Conservation (phyloP, 2,113 vertebrate genomes). For the Pipra filicauda region DNA sequence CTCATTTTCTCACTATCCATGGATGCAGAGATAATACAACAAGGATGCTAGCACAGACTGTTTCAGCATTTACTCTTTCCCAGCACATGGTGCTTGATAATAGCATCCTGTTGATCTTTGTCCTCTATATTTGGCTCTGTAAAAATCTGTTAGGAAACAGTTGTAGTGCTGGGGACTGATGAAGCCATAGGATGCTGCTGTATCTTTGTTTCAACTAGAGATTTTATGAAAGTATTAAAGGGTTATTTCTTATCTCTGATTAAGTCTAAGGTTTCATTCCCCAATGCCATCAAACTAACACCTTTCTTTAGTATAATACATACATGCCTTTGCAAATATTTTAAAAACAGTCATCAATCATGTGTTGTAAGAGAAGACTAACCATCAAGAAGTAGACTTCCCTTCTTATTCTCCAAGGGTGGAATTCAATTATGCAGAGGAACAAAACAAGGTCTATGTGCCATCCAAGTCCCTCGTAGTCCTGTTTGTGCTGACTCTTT, state of each 20-base stretch:
- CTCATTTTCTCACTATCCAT: neutral
- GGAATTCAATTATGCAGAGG: neutral
- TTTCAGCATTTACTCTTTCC: neutral
- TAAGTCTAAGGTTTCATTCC: neutral
- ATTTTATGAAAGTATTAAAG: neutral
- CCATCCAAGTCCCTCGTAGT: neutral
- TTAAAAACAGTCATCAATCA: neutral
- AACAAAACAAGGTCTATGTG: slow-evolving; percentile 23
- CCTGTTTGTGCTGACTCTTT: neutral
- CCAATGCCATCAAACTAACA: neutral
- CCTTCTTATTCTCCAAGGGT: slow-evolving; percentile 7
- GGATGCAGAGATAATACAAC: neutral
- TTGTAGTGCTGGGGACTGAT: neutral
- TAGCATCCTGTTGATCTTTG: slow-evolving; percentile 19
- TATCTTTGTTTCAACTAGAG: neutral
- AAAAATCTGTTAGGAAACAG: neutral
- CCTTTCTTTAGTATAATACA: neutral
- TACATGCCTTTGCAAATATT: neutral
- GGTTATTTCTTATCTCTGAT: slow-evolving; percentile 3
- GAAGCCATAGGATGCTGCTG: neutral
- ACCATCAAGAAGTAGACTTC: neutral
- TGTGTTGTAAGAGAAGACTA: slow-evolving; percentile 8
- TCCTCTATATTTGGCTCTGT: neutral
- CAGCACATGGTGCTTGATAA: neutral
- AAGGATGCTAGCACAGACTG: neutral